Evolutionary conservation across 2,888 invertebrate species (phyloP), one percentile per base, ranked within the genome.

Genomic region (Thecophora atra): DNA sequence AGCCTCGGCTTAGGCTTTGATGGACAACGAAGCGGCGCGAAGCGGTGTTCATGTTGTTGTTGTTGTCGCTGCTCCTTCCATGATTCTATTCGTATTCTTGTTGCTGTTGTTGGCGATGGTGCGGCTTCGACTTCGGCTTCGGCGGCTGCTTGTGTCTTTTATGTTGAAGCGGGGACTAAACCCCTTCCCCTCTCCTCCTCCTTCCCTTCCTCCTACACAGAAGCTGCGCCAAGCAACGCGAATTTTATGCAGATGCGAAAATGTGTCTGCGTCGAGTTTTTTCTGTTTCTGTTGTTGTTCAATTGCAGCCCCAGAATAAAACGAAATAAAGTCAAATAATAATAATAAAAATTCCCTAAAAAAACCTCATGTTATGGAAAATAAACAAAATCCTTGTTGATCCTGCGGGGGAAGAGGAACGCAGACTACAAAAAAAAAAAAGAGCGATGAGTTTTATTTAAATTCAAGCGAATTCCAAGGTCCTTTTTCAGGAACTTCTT

Each of bases 231-330:
- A 19, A 69, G 60, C 69, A 62, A 47, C 60, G 69, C 69, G 69
- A 42, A 69, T 69, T 62, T 69, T 62, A 62, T 69, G 69, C 69
- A 69, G 69, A 69, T 69, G 69, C 68, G 68, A 68, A 68, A 68
- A 56, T 56, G 68, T 68, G 68, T 68, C 66, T 67, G 56, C 60
- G 64, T 37, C 44, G 3, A 24, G 26, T 58, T 68, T 58, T 63
- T 63, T 66, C 54, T 42, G 28, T 73, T 72, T 70, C 65, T 70
- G 64, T 17, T 68, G 63, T 71, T 73, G 24, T 47, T 47, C 17
- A 26, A 24, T 58, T 58, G 24, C 28, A 58, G 28, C 58, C 28
- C 28, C 21, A 4, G 63, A 63, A 58, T 26, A 8, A 6, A 63
- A 63, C 15, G 44, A 63, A 63, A 63, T 63, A 44, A 63, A 63